Conservation (phyloP, 35 echinoderm and acorn worm genomes). For the Anneissia japonica region DNA sequence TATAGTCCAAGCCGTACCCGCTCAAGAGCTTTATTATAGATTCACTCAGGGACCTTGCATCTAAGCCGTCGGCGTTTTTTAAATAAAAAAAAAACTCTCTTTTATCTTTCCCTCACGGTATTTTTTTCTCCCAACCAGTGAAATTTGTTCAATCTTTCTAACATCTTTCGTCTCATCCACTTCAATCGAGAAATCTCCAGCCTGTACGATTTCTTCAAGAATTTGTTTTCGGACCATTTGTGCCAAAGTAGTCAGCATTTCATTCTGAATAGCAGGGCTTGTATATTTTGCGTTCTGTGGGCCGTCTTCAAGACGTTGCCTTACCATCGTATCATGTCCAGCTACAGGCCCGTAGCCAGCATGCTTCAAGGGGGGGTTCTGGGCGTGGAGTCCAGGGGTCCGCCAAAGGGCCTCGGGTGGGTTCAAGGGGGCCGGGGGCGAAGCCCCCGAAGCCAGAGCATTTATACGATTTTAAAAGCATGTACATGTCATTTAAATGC, state of each 20-base stretch:
- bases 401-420: no score
- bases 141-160: constrained; percentile 24
- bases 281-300: constrained; percentile 42
- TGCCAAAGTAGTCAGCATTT: constrained; percentile 28
- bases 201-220: constrained; percentile 25
- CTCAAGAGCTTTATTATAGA: constrained; percentile 27
- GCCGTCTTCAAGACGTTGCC: constrained; percentile 23
- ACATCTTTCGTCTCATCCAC: constrained; percentile 38
- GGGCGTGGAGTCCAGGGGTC: no score
- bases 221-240: constrained; percentile 37
- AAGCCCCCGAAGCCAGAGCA: no score
- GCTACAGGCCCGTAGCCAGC: no score
- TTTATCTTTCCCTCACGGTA: constrained; percentile 9
- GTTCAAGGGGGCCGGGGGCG: no score
- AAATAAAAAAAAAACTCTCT: constrained; percentile 8
- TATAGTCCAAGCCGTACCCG: constrained; percentile 41
- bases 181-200: constrained; percentile 23
- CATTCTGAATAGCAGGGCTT: constrained; percentile 23
- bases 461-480: no score
- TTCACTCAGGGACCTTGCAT: constrained; percentile 22
- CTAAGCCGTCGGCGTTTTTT: constrained; percentile 25
- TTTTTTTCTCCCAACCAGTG: constrained; percentile 14
- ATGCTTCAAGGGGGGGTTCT: no score
- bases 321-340: constrained; percentile 23
- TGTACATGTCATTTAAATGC: no score